A percentile compares a stretch with the other conserved stretches of the same genome.
Evolutionary conservation across 2,888 invertebrate genomes (phyloP).

Genomic region (Tipula confusa): DNA sequence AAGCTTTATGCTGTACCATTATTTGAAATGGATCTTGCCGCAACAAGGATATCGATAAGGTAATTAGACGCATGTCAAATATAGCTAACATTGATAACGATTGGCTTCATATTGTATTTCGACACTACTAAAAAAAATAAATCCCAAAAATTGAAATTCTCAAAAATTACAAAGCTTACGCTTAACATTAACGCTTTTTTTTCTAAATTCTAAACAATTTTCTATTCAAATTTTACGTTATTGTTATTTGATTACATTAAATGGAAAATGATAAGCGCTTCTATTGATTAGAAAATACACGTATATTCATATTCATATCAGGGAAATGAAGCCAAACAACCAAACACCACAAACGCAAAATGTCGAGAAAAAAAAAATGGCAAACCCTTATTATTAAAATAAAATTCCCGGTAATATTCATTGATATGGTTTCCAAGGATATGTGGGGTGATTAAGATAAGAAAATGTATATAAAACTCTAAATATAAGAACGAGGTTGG

Average conservation of each 20-base stretch:
- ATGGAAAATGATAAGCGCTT: not conserved
- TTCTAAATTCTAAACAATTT: not conserved
- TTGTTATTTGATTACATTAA: not conserved
- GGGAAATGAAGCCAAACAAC: not conserved
- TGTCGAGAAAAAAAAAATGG: not conserved
- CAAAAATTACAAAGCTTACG: not conserved
- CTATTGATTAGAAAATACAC: not conserved
- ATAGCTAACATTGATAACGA: too few species aligned
- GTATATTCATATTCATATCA: not conserved
- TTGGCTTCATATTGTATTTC: too few species aligned
- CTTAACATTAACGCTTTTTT: not conserved
- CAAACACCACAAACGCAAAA: not conserved
- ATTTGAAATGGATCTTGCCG: too few species aligned
- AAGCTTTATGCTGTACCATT: too few species aligned
- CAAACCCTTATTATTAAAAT: not conserved
- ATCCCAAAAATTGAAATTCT: too few species aligned
- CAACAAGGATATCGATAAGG: too few species aligned
- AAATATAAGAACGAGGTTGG: not conserved
- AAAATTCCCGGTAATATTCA: slow-evolving; percentile 12
- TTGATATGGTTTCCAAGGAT: slow-evolving; percentile 20
- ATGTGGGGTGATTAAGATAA: slow-evolving; percentile 25
- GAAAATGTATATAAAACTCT: not conserved
- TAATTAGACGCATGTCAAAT: too few species aligned
- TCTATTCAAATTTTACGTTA: not conserved
- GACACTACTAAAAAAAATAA: too few species aligned